Evolutionary conservation across 2,888 invertebrate species (phyloP), one percentile per base, ranked within the genome.

Genomic region (Cryptocephalus primarius): DNA sequence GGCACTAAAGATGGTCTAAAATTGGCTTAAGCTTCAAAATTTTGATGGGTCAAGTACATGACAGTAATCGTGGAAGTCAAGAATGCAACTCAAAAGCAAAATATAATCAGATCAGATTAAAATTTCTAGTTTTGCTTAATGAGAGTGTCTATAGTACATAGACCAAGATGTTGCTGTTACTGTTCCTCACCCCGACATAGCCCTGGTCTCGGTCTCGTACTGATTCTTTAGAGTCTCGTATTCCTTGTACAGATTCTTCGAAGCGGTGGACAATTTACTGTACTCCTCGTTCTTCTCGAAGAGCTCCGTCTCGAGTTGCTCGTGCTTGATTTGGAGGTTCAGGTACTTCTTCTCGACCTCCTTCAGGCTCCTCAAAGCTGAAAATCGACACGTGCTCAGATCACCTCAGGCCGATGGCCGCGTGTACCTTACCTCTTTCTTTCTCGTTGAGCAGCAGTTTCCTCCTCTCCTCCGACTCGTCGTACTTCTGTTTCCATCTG

Each of bases 161-260:
- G n/a, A n/a, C n/a, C n/a, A n/a, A n/a, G n/a, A n/a, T n/a, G n/a
- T n/a, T n/a, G n/a, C n/a, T n/a, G n/a, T n/a, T n/a, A n/a, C n/a
- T 22, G 22, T 6, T 22, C 22, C 73, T 72, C 51, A 79, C 79
- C 77, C 82, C 54, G 83, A 79, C 82, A 84, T 83, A 42, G 84
- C 83, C 3, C 78, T 79, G 0, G 82, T 77, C 61, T 86, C 85
- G 34, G 83, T 77, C 55, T 85, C 83, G 65, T 84, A 83, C 67
- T 82, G 80, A 63, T 80, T 80, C 65, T 80, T 81, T 33, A 85
- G 71, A 63, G 81, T 81, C 65, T 85, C 84, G 67, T 85, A 85
- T 64, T 86, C 85, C 49, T 76, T 76, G 68, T 82, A 85, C 36
- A 80, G 71, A 55, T 80, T 81, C 71, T 85, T 84, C 8, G 85